Percentiles rank a stretch among this genome's conserved stretches.
phyloP scores from a whole-genome alignment of 2,797 vertebrate species.

The Oreonectes daqikongensis region DNA sequence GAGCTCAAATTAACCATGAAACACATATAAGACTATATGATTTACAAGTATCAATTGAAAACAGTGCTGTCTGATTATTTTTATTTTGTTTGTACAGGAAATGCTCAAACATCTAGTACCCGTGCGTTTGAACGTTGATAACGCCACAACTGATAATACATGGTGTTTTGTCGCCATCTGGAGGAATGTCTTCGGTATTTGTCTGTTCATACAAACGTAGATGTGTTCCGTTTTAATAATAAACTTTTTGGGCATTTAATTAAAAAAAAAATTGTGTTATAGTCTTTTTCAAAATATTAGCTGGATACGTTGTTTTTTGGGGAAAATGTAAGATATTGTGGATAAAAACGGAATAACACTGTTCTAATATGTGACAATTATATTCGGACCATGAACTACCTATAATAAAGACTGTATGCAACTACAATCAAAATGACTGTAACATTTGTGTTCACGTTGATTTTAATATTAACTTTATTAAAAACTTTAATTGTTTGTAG shows the following conservation, averaged over 20 bases:
- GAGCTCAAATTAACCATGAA: neutral
- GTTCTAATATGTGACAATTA: neutral
- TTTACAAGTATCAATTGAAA: neutral
- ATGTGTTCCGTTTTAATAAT: no score
- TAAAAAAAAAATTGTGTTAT: no score
- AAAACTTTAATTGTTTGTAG: no score
- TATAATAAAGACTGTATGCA: no score
- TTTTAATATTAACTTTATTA: no score
- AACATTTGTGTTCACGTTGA: no score
- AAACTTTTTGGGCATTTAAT: no score
- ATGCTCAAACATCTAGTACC: neutral
- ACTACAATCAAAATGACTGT: no score
- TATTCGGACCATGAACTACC: neutral
- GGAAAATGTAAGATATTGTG: no score
- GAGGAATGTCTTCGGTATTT: conserved; percentile 20
- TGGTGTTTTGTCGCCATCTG: conserved; percentile 55
- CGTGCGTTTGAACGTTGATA: neutral
- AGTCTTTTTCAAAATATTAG: no score
- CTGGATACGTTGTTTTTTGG: neutral
- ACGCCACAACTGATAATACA: neutral
- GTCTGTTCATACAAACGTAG: neutral
- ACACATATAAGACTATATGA: neutral
- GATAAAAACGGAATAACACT: neutral
- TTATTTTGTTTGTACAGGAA: neutral
- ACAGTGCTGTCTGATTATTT: neutral